Percentiles rank a stretch among this genome's conserved stretches.
Evolutionary conservation across 2,113 vertebrate species (phyloP).

Genomic region (Leuciscus idus): DNA sequence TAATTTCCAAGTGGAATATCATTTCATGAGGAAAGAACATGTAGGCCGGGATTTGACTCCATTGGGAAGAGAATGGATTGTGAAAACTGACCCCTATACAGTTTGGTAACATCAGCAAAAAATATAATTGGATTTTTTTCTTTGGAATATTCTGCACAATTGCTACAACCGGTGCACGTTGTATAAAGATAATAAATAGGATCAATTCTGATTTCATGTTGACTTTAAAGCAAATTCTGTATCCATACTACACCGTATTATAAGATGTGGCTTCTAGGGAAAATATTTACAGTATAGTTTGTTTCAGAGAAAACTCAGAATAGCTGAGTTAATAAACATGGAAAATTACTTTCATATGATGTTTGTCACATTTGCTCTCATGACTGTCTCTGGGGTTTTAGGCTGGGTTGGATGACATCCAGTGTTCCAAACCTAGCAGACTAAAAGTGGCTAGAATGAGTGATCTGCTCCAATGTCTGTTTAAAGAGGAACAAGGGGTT

Average conservation of each 20-base stretch:
- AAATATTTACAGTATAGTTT: not conserved
- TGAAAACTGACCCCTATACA: not conserved
- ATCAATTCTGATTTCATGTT: not conserved
- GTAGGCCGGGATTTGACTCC: no score
- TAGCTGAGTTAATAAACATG: conserved; percentile 17
- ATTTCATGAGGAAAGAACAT: no score
- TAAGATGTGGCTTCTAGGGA: not conserved
- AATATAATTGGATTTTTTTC: not conserved
- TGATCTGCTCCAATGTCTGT: conserved; percentile 18
- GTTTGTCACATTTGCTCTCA: conserved; percentile 32
- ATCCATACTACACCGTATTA: not conserved
- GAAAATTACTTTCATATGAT: conserved; percentile 13
- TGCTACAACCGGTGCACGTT: not conserved
- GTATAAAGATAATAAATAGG: not conserved
- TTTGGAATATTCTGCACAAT: not conserved
- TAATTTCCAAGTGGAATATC: no score
- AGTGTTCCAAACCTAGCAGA: conserved; percentile 31
- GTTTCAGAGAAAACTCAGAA: not conserved
- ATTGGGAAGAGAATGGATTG: not conserved
- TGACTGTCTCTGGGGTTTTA: conserved; percentile 42
- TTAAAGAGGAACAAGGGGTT: conserved; percentile 22
- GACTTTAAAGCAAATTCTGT: not conserved
- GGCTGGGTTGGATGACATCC: conserved; percentile 37
- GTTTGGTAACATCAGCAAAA: not conserved
- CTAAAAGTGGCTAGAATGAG: conserved; percentile 47